Base-by-base conservation (phyloP, 2,797 vertebrate genomes). In the Pogoniulus pusillus region DNA sequence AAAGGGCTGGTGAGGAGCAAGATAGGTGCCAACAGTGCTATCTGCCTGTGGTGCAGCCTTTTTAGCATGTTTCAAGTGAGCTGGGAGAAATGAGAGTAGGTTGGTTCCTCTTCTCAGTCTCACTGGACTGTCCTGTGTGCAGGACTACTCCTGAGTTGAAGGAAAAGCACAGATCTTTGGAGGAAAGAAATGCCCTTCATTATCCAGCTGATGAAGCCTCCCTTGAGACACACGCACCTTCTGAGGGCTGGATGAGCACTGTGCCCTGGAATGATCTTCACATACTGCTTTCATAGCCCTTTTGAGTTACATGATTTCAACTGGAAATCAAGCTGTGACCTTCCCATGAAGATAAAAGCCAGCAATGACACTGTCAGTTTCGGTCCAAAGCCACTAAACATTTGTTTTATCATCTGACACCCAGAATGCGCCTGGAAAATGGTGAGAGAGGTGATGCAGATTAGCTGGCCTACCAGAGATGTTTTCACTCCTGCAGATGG, bases 361-460 rank as follows among this genome's bases (percentile, higher is more conserved):
- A 62, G 20, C 23, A 89, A 39, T 12, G n/a, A 62, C 32, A 64
- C 43, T 65, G 55, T 84, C 88, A 74, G 75, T 51, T 89, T 79
- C 92, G 87, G 62, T 83, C 86, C 79, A 95, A 91, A 87, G 20
- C 80, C 78, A 70, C 32, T 83, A 58, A 90, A 72, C 66, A 49
- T 89, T 87, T 91, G 69, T 89, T 93, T 93, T 90, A 69, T 66
- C 75, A 69, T 77, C 64, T 93, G 64, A 90, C 90, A 91, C 75
- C 51, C 43, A 82, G 77, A 93, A 80, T 4, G 1, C 59, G 81
- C 72, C 82, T 92, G 86, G 82, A 94, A 93, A 94, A 94, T 90
- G 65, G 77, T 75, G 64, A 87, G 85, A 82, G 83, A 90, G 59
- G 79, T 90, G 47, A 73, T 81, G 62, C 82, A 83, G 89, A 76